Evolutionary conservation across 2,888 invertebrate genomes (phyloP), one percentile per base, ranked within the genome.

Genomic region (Athripsodes cinereus): DNA sequence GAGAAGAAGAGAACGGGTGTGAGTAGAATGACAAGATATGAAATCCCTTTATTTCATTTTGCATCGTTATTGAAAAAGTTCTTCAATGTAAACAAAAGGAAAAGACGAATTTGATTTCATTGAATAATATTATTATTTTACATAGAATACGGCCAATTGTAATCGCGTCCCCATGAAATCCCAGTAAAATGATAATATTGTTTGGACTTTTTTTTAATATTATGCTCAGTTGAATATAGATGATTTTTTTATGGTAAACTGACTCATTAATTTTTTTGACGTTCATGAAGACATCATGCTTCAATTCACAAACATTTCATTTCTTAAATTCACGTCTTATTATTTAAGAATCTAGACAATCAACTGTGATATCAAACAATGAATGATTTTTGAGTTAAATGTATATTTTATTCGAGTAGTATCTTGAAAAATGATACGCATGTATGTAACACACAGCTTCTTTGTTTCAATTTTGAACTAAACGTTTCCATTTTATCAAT

Each of bases 1-100:
- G 40, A 40, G n/a, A n/a, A n/a, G n/a, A 40, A 16, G 13, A 5
- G 5, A 3, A 8, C 8, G 5, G 40, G 40, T 16, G n/a, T 16
- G 40, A 40, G 40, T 26, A 3, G 26, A 26, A 26, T 10, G 26
- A 40, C 40, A 13, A 40, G 40, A 40, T 40, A 40, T 40, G 40
- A 40, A 40, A 40, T 40, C 5, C 16, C 16, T 40, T 40, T 40
- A 40, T 40, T 40, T 40, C 40, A 40, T 40, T 40, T 40, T 40
- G 40, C 40, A 40, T 40, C 40, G 40, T 40, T 40, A 40, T 40
- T 40, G 40, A 16, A 16, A 40, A 40, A 40, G 40, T 40, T 40
- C 40, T 40, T 40, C 2, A 40, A 40, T 40, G 40, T 40, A 40
- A 40, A 40, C 40, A 40, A 40, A 40, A 40, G 40, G 40, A 40